A percentile compares a stretch with the other conserved stretches of the same genome.
phyloP scores from a whole-genome alignment of 2,888 invertebrate genomes.

The Agriopis marginaria region DNA sequence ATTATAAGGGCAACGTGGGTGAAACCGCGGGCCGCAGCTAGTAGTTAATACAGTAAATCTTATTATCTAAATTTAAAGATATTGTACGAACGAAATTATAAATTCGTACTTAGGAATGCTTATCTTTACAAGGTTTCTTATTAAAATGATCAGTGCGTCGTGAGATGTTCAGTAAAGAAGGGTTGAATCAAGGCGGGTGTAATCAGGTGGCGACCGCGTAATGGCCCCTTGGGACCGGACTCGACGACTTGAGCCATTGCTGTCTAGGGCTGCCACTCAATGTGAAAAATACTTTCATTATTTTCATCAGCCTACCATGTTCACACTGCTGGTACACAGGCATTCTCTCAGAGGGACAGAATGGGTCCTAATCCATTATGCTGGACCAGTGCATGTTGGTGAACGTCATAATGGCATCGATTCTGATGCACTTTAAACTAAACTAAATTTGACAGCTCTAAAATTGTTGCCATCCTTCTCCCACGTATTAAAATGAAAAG shows the following conservation, averaged over 20 bases:
- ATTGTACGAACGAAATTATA: too few relatives aligned
- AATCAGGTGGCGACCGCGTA: slow-evolving; percentile 86
- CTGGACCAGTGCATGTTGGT: too few relatives aligned
- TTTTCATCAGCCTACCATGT: background rate
- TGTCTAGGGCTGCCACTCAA: slow-evolving; percentile 61
- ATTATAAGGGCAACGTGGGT: too few relatives aligned
- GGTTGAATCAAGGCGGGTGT: slow-evolving; percentile 83
- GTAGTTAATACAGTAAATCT: too few relatives aligned
- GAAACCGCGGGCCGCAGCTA: too few relatives aligned
- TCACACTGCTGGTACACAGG: too few relatives aligned
- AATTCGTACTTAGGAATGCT: background rate
- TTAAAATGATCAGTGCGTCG: slow-evolving; percentile 23
- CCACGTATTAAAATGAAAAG: too few relatives aligned
- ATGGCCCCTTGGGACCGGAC: slow-evolving; percentile 76
- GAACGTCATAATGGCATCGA: too few relatives aligned
- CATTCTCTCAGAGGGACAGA: background rate
- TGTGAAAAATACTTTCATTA: background rate
- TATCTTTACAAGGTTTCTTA: slow-evolving; percentile 1
- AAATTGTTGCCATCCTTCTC: too few relatives aligned
- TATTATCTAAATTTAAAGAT: too few relatives aligned
- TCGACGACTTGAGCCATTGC: slow-evolving; percentile 71
- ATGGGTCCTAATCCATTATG: background rate
- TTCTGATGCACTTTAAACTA: too few relatives aligned
- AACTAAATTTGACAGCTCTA: too few relatives aligned
- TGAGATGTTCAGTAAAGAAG: slow-evolving; percentile 59